Base-by-base conservation (phyloP, 30 jellyfish, hydroid and myxozoan species). In the Morbakka virulenta region DNA sequence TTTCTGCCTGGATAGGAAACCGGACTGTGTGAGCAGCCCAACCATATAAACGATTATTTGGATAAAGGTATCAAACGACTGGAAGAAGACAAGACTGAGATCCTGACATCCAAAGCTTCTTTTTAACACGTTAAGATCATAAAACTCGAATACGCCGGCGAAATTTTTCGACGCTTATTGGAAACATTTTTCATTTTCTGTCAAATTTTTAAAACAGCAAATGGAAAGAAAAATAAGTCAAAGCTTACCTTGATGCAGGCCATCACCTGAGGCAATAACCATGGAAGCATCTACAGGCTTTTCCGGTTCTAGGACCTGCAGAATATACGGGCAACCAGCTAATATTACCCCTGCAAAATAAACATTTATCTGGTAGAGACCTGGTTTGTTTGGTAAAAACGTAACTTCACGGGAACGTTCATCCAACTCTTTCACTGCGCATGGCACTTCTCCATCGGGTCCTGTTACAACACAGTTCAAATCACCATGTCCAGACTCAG, bases 381-480 rank as follows among this genome's bases (percentile, higher is more conserved):
- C 98, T 2, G 95, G 95, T 34, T 30, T 57, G 47, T 33, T 75
- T 48, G 98, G 98, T 27, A 48, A 70, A 74, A 92, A 92, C 17
- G 41, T 73, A 4, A 92, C 65, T 34, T 82, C 96, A 65, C 79
- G 80, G 35, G 85, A 32, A 27, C 62, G 35, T 32, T 41, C 25
- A 14, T 89, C 76, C 35, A 51, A 62, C 32, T 85, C 80, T 30
- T 67, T 76, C 1, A 92, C 81, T 72, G 72, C 64, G 47, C 82
- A 80, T 2, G 98, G 98, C 50, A 92, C 67, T 79, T 85, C 96
- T 14, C 94, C 96, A 47, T 74, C 71, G 1, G 98, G 98, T 41
- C 94, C 95, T 17, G 50, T 71, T n/a, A 92, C 96, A 3, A 48
- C 35, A 67, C 96, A 74, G 14, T 68, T 69, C 1, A 92, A 53